Conservation (phyloP, 2,113 vertebrate species). For the Seriola rivoliana region DNA sequence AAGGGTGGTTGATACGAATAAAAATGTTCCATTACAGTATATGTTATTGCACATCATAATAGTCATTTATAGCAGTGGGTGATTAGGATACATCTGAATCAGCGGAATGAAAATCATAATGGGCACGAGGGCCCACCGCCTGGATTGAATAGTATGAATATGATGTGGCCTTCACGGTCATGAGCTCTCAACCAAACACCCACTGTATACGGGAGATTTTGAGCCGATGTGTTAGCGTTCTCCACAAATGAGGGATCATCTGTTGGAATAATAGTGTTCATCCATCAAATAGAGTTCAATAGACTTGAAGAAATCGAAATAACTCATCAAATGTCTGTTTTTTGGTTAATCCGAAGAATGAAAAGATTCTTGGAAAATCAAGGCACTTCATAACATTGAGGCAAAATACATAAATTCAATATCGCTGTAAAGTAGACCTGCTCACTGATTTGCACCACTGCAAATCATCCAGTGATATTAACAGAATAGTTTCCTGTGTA, state of each 20-base stretch:
- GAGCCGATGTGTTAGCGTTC: neutral
- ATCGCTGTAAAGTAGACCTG: neutral
- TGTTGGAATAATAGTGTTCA: neutral
- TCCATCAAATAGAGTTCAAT: neutral
- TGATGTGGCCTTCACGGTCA: slow-evolving; percentile 1
- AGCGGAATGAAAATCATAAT: neutral
- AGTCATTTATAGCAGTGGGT: neutral
- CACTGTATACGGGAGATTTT: neutral
- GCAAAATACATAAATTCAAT: neutral
- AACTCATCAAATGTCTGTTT: no score
- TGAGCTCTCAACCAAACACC: neutral
- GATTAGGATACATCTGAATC: neutral
- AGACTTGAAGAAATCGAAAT: neutral
- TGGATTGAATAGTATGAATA: neutral
- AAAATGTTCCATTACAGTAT: neutral
- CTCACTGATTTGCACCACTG: neutral
- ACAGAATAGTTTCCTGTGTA: neutral
- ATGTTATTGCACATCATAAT: neutral
- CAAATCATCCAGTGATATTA: neutral
- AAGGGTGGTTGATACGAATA: neutral
- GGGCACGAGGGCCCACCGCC: neutral
- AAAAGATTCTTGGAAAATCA: neutral
- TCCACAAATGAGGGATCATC: neutral
- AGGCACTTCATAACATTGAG: neutral
- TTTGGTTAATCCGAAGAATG: neutral